Base-by-base conservation (phyloP, 2,888 invertebrate species). In the Bursaphelenchus okinawaensis region DNA sequence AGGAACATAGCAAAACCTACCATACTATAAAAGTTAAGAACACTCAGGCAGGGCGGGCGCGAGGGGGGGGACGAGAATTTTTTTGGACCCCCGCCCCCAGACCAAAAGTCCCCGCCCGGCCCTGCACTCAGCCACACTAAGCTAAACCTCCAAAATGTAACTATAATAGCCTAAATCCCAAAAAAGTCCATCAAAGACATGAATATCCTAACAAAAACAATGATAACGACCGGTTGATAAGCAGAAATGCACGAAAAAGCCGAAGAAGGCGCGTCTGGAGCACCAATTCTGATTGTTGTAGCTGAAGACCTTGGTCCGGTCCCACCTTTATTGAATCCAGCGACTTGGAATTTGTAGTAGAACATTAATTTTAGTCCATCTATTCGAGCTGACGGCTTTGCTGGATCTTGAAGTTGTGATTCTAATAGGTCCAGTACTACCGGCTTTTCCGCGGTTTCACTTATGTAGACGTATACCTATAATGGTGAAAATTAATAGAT, bases 281-380 rank as follows among this genome's bases (percentile, higher is more conserved):
- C 52, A 22, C 79, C 78, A 16, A 78, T 66, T 58, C 78, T 72
- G 29, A 79, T 73, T 28, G 71, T 69, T 29, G 68, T 63, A 0
- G 75, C 58, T 7, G 68, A 66, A 61, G 74, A 74, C 20, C 65
- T 31, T 2, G 79, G 79, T 24, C 79, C 79, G 23, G 75, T 58
- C 12, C 79, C 79, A 23, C 79, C 79, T 16, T 71, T 63, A 65
- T 79, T 79, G 68, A 77, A 79, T 40, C 71, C 79, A 22, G 78
- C 78, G 2, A 75, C 75, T 62, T 76, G 71, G 50, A 79, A 71
- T 4, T 73, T 76, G 65, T 79, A 79, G 63, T 70, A 75, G 62
- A 75, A 78, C 77, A 78, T 77, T 4, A 75, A 57, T 27, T 74
- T 72, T 7, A 80, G 67, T 16, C 80, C 80, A 50, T 80, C 79